These are phyloP conservation scores for Trogon melanurus DNA, from an alignment of 2,113 vertebrate genomes.

Conservation along the genomic window DNA sequence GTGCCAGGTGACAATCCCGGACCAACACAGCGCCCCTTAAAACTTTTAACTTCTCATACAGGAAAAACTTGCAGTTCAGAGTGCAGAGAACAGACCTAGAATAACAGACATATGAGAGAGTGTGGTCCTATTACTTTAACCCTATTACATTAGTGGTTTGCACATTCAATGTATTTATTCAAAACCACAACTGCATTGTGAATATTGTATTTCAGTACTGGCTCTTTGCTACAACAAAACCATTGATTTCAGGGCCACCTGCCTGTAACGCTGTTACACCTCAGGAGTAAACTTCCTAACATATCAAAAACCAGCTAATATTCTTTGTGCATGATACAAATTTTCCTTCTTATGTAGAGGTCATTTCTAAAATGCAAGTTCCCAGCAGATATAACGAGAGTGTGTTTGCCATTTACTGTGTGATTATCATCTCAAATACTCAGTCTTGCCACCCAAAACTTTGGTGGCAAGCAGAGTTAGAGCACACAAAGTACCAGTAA, in stretches of 20 bases:
- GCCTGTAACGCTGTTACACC: neutral
- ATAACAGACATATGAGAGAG: neutral
- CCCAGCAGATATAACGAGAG: neutral
- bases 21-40: neutral
- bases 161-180: neutral
- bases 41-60: neutral
- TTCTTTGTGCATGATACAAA: neutral
- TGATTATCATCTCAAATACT: conserved; percentile 5
- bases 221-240: conserved; percentile 18
- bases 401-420: neutral
- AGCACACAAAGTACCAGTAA: neutral
- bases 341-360: neutral
- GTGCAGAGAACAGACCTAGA: neutral
- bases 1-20: neutral
- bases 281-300: neutral
- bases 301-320: neutral
- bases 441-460: neutral
- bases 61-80: neutral
- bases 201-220: neutral
- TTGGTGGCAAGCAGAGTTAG: neutral
- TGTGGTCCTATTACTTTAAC: neutral
- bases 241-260: neutral
- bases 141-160: neutral
- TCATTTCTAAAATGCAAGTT: neutral
- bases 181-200: neutral